Evolutionary conservation across 2,888 invertebrate genomes (phyloP).

Genomic region (Trichogramma dendrolimi): DNA sequence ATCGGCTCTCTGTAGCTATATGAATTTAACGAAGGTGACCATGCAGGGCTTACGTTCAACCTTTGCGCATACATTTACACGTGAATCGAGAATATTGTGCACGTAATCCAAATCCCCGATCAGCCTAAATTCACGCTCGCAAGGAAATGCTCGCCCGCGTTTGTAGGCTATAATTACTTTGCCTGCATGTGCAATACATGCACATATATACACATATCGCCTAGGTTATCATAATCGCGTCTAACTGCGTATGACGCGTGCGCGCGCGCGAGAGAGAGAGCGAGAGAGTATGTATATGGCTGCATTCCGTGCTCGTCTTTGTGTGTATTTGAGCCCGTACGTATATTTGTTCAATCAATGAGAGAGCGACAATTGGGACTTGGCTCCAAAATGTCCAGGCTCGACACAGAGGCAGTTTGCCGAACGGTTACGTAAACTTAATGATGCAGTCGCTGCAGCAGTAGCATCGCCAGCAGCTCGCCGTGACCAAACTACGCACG

Average conservation of each 20-base stretch:
- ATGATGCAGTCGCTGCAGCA: conserved; percentile 43
- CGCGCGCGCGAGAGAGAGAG: background rate
- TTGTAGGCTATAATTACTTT: conserved; percentile 1
- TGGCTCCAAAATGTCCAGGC: conserved; percentile 44
- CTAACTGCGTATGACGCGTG: background rate
- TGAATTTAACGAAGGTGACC: no score
- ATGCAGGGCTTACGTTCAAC: no score
- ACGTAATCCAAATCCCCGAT: no score
- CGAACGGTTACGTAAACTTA: conserved; percentile 48
- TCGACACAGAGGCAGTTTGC: conserved; percentile 40
- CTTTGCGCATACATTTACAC: no score
- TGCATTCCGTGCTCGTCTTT: conserved; percentile 3
- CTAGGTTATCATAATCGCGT: background rate
- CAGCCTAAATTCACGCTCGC: no score
- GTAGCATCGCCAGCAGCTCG: no score
- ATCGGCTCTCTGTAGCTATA: background rate
- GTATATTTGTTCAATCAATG: conserved; percentile 15
- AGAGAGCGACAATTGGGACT: conserved; percentile 20
- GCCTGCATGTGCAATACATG: background rate
- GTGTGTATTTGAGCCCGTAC: background rate
- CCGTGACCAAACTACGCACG: no score
- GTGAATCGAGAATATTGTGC: no score
- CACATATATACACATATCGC: background rate
- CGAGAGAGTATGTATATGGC: background rate
- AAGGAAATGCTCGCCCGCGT: no score